Conservation (phyloP, 2,888 invertebrate species). For the Xanthorhoe designata region DNA sequence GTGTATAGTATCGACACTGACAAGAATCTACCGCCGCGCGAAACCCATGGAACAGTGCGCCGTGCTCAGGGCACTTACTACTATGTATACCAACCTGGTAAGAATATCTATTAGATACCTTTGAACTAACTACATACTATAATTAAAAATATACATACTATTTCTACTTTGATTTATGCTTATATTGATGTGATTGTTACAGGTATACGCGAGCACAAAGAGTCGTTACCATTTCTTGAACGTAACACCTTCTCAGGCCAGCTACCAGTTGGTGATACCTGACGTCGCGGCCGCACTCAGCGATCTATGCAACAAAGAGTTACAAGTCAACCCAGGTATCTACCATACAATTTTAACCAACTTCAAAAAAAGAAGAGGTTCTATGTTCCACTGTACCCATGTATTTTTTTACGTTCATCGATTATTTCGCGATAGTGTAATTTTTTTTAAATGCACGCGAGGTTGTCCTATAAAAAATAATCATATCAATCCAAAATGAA, state of each 20-base stretch:
- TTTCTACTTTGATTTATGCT: background rate
- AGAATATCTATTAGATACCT: slow-evolving; percentile 41
- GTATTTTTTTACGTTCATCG: no score
- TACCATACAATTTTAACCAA: slow-evolving; percentile 24
- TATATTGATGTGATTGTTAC: slow-evolving; percentile 14
- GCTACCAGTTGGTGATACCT: slow-evolving; percentile 52
- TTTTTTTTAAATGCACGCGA: no score
- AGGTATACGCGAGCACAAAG: slow-evolving; percentile 65
- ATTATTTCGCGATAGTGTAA: no score
- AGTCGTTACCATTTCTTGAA: slow-evolving; percentile 59
- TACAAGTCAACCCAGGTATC: slow-evolving; percentile 70
- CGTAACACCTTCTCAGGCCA: slow-evolving; percentile 41
- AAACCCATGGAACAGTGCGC: slow-evolving; percentile 70
- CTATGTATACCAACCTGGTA: slow-evolving; percentile 75
- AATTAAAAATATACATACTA: background rate
- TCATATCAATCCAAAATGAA: no score
- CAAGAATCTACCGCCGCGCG: slow-evolving; percentile 61
- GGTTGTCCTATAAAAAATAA: no score
- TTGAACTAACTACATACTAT: background rate
- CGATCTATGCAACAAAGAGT: slow-evolving; percentile 60
- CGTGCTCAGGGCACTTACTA: slow-evolving; percentile 63
- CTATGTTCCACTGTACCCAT: no score
- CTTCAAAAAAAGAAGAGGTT: no score
- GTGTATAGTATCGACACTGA: slow-evolving; percentile 60
- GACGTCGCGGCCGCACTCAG: slow-evolving; percentile 55